Conservation (phyloP, 1,140 invertebrate genomes). For the fruit fly (Drosophila melanogaster) region DNA sequence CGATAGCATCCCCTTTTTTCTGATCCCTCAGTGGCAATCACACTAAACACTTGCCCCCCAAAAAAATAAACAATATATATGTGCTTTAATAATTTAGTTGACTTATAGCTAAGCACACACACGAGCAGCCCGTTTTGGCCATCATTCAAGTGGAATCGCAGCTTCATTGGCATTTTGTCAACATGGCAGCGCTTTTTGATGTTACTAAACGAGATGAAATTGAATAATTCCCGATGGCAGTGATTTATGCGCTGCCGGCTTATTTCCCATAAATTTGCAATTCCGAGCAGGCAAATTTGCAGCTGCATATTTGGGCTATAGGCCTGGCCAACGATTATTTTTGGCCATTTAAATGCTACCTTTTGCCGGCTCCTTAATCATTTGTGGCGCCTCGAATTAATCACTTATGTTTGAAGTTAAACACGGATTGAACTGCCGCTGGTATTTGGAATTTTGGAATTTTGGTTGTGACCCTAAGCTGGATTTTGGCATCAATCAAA, state of each 20-base stretch:
- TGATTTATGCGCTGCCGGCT: slow-evolving; percentile 40
- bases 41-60: neutral
- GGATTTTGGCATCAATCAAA: slow-evolving; percentile 38
- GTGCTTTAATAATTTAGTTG: slow-evolving; percentile 53
- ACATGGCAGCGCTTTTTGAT: slow-evolving; percentile 36
- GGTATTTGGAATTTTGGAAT: neutral
- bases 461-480: slow-evolving; percentile 8
- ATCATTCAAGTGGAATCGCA: slow-evolving; percentile 47
- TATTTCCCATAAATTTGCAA: slow-evolving; percentile 23
- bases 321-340: slow-evolving; percentile 14
- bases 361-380: slow-evolving; percentile 13
- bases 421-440: slow-evolving; percentile 17
- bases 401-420: slow-evolving; percentile 16
- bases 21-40: slow-evolving; percentile 1
- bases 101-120: slow-evolving; percentile 46
- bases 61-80: neutral
- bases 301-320: slow-evolving; percentile 2
- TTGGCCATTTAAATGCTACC: neutral
- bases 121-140: slow-evolving; percentile 23
- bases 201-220: slow-evolving; percentile 17
- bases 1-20: neutral
- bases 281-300: slow-evolving; percentile 25
- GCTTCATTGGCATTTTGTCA: slow-evolving; percentile 45
- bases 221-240: slow-evolving; percentile 32
- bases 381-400: slow-evolving; percentile 23